Base-by-base conservation (phyloP, 2,888 invertebrate species). In the Abscondita cerata region DNA sequence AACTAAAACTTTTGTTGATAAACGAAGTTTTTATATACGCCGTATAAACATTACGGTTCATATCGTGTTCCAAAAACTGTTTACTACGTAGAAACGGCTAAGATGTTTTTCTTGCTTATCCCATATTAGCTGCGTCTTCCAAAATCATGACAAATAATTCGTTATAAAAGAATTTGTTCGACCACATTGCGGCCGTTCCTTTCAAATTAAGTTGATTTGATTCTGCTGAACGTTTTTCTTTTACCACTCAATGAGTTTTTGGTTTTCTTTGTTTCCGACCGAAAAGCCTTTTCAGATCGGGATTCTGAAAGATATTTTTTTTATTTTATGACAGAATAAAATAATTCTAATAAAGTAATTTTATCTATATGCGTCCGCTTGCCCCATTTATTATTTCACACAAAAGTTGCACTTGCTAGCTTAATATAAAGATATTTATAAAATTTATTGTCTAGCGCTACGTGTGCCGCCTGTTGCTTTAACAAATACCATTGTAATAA, bases 401-500 rank as follows among this genome's bases (percentile, higher is more conserved):
- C 18, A 44, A 25, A 25, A 25, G n/a, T 44, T 19, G 44, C 18
- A 44, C 44, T 33, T 48, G 48, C 25, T 48, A 44, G 18, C 25
- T 25, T 13, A 38, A 38, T 12, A 48, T 20, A 48, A 31, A 48
- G 33, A 48, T 33, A 48, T 31, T 51, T 16, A n/a, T 16, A 25
- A 25, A 47, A 47, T 47, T 47, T 51, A 51, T 51, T 20, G 36
- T 51, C 20, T 36, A 34, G 18, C 36, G 36, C 34, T 51, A 51
- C 33, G 51, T 13, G 34, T 34, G 18, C 16, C 33, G 51, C 51
- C 51, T 51, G 51, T 51, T 51, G 51, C 51, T 51, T 15, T 16
- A 34, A 34, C 19, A 51, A 51, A 51, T 20, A 36, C 34, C 18
- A 31, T 51, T 31, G 31, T 31, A 51, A 51, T 31, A 51, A 51